Conservation (phyloP, 2,113 vertebrate species). For the Lophotis ruficrista region DNA sequence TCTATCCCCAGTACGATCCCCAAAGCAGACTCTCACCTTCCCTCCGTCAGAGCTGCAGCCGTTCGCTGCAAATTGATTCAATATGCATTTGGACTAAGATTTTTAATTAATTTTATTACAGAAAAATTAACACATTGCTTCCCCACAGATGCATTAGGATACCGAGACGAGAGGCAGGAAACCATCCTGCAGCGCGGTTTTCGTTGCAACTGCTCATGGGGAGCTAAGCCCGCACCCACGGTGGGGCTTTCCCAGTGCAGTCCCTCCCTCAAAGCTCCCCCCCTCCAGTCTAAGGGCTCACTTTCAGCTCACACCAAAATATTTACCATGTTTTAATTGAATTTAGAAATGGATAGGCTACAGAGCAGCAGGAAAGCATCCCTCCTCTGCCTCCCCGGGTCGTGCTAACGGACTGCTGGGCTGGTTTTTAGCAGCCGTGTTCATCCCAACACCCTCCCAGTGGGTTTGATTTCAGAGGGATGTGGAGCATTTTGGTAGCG, state of each 20-base stretch:
- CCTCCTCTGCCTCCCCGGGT: background rate
- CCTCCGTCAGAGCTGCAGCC: background rate
- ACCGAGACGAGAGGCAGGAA: background rate
- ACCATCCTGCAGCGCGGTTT: fast-evolving
- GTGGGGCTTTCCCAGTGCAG: background rate
- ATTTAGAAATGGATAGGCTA: background rate
- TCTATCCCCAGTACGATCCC: background rate
- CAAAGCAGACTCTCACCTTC: background rate
- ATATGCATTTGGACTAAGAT: background rate
- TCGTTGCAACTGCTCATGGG: background rate
- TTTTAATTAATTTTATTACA: conserved; percentile 67
- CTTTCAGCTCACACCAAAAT: background rate
- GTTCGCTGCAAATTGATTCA: background rate
- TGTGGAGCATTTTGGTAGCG: background rate
- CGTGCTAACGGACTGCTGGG: fast-evolving
- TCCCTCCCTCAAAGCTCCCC: background rate
- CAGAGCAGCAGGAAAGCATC: background rate
- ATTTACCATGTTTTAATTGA: fast-evolving
- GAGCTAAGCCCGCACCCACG: fast-evolving
- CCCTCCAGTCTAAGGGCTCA: background rate
- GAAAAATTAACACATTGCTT: conserved; percentile 44
- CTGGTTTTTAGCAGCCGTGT: background rate
- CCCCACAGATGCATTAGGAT: conserved; percentile 21
- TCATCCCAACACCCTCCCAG: fast-evolving
- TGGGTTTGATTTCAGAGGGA: background rate